These are phyloP conservation scores for Eristalis intricaria DNA, from an alignment of 2,888 invertebrate genomes.

Conservation along the genomic window DNA sequence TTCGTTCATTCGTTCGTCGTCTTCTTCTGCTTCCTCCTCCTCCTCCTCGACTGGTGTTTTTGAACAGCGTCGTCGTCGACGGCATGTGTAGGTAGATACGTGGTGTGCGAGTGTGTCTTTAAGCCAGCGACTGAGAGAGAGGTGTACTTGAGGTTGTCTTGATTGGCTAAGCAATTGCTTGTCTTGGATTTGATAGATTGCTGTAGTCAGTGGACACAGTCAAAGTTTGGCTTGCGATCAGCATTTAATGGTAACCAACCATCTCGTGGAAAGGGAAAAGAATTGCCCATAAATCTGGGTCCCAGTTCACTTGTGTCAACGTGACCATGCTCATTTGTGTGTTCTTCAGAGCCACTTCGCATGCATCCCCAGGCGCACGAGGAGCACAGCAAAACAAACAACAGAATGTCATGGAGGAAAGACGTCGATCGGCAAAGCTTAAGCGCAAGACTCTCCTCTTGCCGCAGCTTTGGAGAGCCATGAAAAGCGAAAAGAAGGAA, in stretches of 20 bases:
- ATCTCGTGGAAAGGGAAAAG: constrained; percentile 1
- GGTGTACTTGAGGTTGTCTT: constrained; percentile 35
- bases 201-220: neutral
- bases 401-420: neutral
- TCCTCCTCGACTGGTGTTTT: neutral
- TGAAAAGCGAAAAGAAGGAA: constrained; percentile 39
- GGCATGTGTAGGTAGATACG: neutral
- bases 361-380: too few relatives aligned
- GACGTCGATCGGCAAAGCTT: constrained; percentile 11
- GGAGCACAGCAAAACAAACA: neutral
- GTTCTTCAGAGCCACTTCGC: neutral
- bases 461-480: constrained; percentile 13
- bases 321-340: constrained; percentile 43
- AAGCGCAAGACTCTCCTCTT: neutral
- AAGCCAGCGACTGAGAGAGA: neutral
- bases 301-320: constrained; percentile 17
- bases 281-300: constrained; percentile 33
- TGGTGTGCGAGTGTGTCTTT: neutral
- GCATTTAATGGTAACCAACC: too few relatives aligned
- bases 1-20: too few relatives aligned
- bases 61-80: neutral
- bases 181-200: constrained; percentile 19
- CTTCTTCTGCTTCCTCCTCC: neutral
- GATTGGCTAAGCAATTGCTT: constrained; percentile 31
- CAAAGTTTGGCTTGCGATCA: neutral